Evolutionary conservation across 1,140 invertebrate genomes (phyloP).

Genomic region (Lepidurus couesii): DNA sequence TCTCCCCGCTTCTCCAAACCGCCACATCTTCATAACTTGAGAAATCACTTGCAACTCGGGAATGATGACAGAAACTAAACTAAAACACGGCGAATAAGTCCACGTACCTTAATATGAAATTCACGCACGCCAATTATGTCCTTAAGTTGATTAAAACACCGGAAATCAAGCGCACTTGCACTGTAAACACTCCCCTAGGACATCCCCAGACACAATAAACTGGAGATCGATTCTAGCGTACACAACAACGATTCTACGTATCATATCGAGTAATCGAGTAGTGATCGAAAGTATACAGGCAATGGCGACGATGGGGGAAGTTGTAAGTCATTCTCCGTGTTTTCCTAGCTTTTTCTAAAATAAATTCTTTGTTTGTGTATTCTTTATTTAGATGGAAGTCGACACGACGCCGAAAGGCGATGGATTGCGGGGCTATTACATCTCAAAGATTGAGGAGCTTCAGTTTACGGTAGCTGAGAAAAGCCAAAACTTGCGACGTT

Average conservation of each 20-base stretch:
- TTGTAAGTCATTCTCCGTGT: neutral
- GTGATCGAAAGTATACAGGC: neutral
- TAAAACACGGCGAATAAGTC: neutral
- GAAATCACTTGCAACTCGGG: neutral
- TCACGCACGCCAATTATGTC: neutral
- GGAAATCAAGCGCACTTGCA: conserved; percentile 18
- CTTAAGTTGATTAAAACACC: neutral
- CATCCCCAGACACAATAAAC: neutral
- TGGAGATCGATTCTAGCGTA: neutral
- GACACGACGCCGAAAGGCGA: conserved; percentile 65
- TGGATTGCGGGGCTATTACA: conserved; percentile 89
- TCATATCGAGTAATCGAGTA: neutral
- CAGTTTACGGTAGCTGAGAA: conserved; percentile 94
- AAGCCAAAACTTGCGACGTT: conserved; percentile 90
- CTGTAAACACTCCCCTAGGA: conserved; percentile 17
- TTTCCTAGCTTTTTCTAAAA: neutral
- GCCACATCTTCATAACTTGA: neutral
- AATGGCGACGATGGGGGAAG: conserved; percentile 13
- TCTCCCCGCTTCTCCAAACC: conserved; percentile 6
- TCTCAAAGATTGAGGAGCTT: conserved; percentile 94
- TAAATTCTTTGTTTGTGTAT: neutral
- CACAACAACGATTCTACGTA: neutral
- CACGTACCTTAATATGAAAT: neutral
- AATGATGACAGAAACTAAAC: neutral
- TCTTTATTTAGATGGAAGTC: conserved; percentile 69